These are phyloP conservation scores for Mythimna ferrago DNA, from an alignment of 2,888 invertebrate species.

Conservation along the genomic window DNA sequence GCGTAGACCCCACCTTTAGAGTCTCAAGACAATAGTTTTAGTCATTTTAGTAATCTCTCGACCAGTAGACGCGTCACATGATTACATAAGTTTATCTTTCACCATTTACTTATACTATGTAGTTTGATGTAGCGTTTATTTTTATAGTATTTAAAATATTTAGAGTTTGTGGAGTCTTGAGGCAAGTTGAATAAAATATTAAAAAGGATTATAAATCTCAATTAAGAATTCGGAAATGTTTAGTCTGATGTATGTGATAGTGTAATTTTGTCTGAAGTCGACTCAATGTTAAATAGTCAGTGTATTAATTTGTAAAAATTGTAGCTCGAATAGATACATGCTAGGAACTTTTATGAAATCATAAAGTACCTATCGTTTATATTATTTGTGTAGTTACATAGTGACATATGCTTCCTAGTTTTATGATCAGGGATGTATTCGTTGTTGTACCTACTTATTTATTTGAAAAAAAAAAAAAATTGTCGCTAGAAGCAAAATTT, in stretches of 20 bases:
- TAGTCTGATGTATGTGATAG: slow-evolving; percentile 77
- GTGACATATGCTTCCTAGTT: slow-evolving; percentile 26
- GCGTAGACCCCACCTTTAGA: too few relatives aligned
- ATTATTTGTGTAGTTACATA: slow-evolving; percentile 38
- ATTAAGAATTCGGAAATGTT: slow-evolving; percentile 49
- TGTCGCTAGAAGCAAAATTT: slow-evolving; percentile 38
- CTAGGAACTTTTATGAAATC: slow-evolving; percentile 17
- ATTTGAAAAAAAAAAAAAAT: slow-evolving; percentile 43
- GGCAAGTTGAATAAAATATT: slow-evolving; percentile 1
- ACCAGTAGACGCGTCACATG: not conserved
- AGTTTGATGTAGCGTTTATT: slow-evolving; percentile 40
- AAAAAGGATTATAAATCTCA: slow-evolving; percentile 43
- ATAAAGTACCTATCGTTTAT: slow-evolving; percentile 21
- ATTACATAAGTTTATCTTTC: slow-evolving; percentile 13
- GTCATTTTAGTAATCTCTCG: slow-evolving; percentile 14
- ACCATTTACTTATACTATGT: slow-evolving; percentile 18
- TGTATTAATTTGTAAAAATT: slow-evolving; percentile 22
- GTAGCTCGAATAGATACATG: slow-evolving; percentile 19
- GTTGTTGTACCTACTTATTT: slow-evolving; percentile 52
- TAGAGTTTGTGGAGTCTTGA: not conserved
- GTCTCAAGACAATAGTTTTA: slow-evolving; percentile 37
- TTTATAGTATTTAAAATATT: slow-evolving; percentile 22
- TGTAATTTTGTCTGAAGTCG: slow-evolving; percentile 30
- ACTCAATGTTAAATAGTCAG: slow-evolving; percentile 23
- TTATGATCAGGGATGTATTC: slow-evolving; percentile 21